phyloP scores from a whole-genome alignment of 2,113 vertebrate species.

The Mixornis gularis region DNA sequence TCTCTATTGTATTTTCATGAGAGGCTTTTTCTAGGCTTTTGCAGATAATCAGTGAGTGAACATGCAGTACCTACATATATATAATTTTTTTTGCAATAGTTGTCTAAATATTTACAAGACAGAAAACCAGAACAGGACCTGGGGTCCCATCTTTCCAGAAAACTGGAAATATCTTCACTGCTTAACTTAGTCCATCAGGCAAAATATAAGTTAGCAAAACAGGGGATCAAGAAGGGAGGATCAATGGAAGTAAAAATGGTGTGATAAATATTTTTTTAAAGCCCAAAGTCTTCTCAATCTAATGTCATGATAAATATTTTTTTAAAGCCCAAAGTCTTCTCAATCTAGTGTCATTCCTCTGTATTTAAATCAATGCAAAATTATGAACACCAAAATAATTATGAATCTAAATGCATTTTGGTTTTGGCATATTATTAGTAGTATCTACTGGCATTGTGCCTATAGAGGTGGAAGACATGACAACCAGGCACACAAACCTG shows the following conservation, averaged over 20 bases:
- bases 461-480: not conserved
- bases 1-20: not conserved
- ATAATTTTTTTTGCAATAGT: not conserved
- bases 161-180: not conserved
- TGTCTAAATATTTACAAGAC: not conserved
- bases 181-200: not conserved
- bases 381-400: not conserved
- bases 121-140: not conserved
- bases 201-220: not conserved
- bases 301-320: not conserved
- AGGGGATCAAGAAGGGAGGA: not conserved
- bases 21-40: not conserved
- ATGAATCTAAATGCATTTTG: not conserved
- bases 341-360: not conserved
- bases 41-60: not conserved
- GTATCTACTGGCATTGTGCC: not conserved
- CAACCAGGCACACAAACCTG: not conserved
- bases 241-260: not conserved
- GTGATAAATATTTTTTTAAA: not conserved
- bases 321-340: not conserved
- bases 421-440: not conserved
- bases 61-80: fast-evolving
- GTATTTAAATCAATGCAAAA: not conserved
- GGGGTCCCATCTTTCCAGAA: not conserved
- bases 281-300: not conserved